Percentiles rank a stretch among this genome's conserved stretches.
Evolutionary conservation across 2,113 vertebrate species (phyloP).

Genomic region (Nothoprocta perdicaria): DNA sequence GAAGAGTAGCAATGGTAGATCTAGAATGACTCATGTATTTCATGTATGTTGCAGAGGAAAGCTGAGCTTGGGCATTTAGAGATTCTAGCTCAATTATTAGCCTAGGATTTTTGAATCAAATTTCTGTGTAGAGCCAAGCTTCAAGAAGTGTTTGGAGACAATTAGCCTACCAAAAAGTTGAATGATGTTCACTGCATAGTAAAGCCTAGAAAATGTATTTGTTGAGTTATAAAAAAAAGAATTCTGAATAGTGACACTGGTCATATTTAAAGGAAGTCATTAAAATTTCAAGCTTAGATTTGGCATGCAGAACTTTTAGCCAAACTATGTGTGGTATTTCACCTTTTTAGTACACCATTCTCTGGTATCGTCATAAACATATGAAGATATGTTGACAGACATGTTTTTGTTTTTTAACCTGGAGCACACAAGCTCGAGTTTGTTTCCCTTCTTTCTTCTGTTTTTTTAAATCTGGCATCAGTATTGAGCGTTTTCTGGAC

Average conservation of each 20-base stretch:
- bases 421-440: not conserved
- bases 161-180: not conserved
- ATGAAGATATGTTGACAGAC: not conserved
- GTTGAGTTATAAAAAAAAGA: not conserved
- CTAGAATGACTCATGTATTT: not conserved
- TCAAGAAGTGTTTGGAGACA: not conserved
- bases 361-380: not conserved
- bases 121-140: not conserved
- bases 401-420: not conserved
- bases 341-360: not conserved
- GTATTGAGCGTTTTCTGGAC: not conserved
- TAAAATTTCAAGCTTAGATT: not conserved
- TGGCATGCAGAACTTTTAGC: not conserved
- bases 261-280: not conserved
- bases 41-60: not conserved
- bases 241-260: not conserved
- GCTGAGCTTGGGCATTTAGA: not conserved
- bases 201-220: not conserved
- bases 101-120: not conserved
- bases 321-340: not conserved
- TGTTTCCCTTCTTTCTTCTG: no score
- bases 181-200: not conserved
- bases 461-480: not conserved
- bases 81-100: not conserved
- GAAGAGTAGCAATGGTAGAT: not conserved